Evolutionary conservation across 2,797 vertebrate genomes (phyloP), one percentile per base, ranked within the genome.

Genomic region (Glyptemys insculpta): DNA sequence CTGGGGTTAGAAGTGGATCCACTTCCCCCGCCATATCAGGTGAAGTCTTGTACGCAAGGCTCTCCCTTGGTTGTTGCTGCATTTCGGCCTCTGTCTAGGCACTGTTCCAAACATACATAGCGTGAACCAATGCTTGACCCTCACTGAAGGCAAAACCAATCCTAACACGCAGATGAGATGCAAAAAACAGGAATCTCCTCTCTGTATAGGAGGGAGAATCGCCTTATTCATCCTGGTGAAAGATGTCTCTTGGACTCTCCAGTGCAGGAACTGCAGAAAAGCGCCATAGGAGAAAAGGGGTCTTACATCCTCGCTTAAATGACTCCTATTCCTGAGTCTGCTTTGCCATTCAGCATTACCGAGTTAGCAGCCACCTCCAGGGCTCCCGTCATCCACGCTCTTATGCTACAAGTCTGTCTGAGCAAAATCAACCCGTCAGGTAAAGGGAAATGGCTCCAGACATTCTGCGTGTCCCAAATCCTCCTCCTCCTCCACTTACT

Each of bases 1-100:
- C 87, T 94, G 91, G 85, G 89, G 92, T 88, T 87, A 96, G 94
- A 96, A 94, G 85, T 57, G 18, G 87, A 57, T 91, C 92, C 83
- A 80, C 91, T 86, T 93, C 92, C 85, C 18, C 54, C 72, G 78
- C 92, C 91, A 91, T 92, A 93, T 91, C 90, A 88, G 96, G 94
- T 83, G 89, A 8, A 59, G 72, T 79, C 37, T 72, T 72, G 37
- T 72, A 41, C 68, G 3, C 37, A 41, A 23, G 11, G 68, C 68
- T 72, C 37, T 72, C 68, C 68, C 37, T 72, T 72, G 65, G 68
- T 37, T 23, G 68, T 72, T 41, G 37, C 37, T 72, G 37, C 3
- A 9, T 72, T 72, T 72, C 37, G 12, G 68, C 68, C 68, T 72
- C 68, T 72, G 21, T 72, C 68, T 41, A 41, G 37, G 37, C n/a